Evolutionary conservation across 2,113 vertebrate genomes (phyloP).

Genomic region (Leucoraja erinaceus): DNA sequence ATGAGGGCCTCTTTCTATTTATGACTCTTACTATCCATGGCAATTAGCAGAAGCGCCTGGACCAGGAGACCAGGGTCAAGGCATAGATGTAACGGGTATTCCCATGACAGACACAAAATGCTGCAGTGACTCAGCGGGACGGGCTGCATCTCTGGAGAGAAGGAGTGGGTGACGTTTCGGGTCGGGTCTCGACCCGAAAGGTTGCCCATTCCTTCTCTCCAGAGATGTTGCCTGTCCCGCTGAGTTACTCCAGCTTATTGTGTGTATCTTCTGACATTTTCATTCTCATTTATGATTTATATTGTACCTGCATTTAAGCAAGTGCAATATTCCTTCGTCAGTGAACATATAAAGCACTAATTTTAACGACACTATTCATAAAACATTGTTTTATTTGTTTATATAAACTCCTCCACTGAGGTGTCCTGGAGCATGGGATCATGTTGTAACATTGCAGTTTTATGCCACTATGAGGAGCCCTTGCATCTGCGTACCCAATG

Average conservation of each 20-base stretch:
- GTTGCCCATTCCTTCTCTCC: no score
- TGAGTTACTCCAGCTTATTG: no score
- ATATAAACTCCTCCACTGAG: not conserved
- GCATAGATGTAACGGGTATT: not conserved
- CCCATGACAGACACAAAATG: no score
- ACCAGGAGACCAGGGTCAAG: not conserved
- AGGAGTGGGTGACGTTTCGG: no score
- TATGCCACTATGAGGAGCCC: not conserved
- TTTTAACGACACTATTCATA: not conserved
- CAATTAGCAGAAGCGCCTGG: not conserved
- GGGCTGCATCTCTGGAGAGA: no score
- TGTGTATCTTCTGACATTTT: no score
- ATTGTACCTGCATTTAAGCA: not conserved
- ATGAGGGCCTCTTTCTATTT: slow-evolving; percentile 34
- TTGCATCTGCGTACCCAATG: slow-evolving; percentile 9
- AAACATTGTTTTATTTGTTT: not conserved
- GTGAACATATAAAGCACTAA: not conserved
- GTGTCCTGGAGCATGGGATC: not conserved
- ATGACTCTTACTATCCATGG: not conserved
- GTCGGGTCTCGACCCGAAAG: no score
- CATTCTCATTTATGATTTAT: not conserved
- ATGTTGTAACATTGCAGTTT: not conserved
- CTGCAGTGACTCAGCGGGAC: no score
- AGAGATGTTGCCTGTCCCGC: no score
- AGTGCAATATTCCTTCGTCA: not conserved